Base-by-base conservation (phyloP, 2,113 vertebrate species). In the Erythrocercus mccallii region DNA sequence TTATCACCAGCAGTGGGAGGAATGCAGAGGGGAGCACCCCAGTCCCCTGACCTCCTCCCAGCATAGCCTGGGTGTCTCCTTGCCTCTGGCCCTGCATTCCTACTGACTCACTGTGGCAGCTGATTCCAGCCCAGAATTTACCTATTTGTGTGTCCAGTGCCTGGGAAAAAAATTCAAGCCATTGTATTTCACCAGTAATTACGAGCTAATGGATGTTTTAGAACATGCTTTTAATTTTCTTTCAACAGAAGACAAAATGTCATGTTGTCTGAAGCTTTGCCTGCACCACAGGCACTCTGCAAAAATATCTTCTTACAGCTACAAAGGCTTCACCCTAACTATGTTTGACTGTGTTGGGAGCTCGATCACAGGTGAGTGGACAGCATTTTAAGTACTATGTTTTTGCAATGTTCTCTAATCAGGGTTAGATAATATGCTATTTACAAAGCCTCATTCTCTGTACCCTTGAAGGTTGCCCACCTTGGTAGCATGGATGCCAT, bases 61-160 rank as follows among this genome's bases (percentile, higher is more conserved):
- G 19, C n/a, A 27, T 13, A 27, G 28, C 45, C 68, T 0, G 0
- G 2, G 5, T n/a, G 20, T 77, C 40, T 28, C 20, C 31, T 31
- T 20, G 47, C 35, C 35, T 77, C n/a, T 68, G 54, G 25, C 37
- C 40, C 53, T 48, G 4, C 60, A 7, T 91, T 91, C 38, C 50
- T 58, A 23, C 40, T 50, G 57, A 31, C 57, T 80, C 48, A 9
- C 28, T 31, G 40, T 9, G 0, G 65, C 84, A 85, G 70, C 66
- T 61, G 74, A 61, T 30, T 62, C 71, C 66, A 72, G 73, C 50
- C 54, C 45, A 70, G 47, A 42, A 65, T 81, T 73, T 70, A 83
- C 45, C 38, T 42, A 20, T 65, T 57, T 77, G 5, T 76, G 35
- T 48, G 24, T 64, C 66, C n/a, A 6, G 15, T 22, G 35, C 44